Percentiles rank a stretch among this genome's conserved stretches.
These are phyloP conservation scores for Corythaeola cristata DNA, from an alignment of 2,113 vertebrate species.

Conservation along the genomic window DNA sequence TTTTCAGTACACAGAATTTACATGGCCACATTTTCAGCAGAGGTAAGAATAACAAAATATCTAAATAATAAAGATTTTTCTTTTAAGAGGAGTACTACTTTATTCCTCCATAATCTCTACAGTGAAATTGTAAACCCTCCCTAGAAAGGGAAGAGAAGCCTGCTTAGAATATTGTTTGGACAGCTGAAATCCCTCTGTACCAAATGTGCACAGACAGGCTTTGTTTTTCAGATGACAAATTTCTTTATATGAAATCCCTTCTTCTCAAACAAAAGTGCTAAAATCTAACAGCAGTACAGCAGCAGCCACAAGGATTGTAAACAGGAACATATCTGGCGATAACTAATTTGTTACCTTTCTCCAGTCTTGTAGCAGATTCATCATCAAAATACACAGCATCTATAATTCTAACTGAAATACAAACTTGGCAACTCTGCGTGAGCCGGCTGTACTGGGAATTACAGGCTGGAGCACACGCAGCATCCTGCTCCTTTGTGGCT, in stretches of 20 bases:
- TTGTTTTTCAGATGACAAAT: not conserved
- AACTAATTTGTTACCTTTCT: not conserved
- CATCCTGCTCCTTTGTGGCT: not conserved
- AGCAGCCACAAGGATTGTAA: not conserved
- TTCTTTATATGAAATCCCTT: not conserved
- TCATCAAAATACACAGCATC: not conserved
- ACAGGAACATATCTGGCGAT: not conserved
- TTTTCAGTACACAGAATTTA: not conserved
- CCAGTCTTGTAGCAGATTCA: not conserved
- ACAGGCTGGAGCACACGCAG: not conserved
- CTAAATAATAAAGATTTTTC: not conserved
- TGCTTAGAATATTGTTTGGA: not conserved
- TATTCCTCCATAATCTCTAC: not conserved
- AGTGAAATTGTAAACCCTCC: not conserved
- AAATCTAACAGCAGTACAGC: not conserved
- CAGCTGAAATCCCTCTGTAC: not conserved
- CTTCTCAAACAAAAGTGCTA: not conserved
- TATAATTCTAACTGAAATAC: not conserved
- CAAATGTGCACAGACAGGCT: not conserved
- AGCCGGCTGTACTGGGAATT: not conserved
- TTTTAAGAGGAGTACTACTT: not conserved
- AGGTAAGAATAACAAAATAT: not conserved
- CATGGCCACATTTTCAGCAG: not conserved
- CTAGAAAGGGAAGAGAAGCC: not conserved
- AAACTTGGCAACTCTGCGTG: fast-evolving